Evolutionary conservation across 2,113 vertebrate species (phyloP).

Genomic region (Psephotus haematonotus): DNA sequence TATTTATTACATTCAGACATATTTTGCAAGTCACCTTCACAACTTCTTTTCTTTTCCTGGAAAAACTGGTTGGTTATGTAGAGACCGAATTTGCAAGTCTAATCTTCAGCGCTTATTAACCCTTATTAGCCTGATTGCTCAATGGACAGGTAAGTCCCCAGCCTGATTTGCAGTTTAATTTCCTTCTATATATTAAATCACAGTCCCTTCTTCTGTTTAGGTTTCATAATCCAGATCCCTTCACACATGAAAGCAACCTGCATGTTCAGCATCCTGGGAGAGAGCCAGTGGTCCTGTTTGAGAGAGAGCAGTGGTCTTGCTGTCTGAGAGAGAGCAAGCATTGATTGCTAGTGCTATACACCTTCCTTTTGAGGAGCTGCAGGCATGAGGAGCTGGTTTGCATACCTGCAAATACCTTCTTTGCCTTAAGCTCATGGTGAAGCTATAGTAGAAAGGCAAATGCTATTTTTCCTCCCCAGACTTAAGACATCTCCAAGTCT

Average conservation of each 20-base stretch:
- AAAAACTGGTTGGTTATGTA: slow-evolving; percentile 52
- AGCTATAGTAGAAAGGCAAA: not conserved
- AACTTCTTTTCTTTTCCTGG: slow-evolving; percentile 46
- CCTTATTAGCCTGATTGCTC: slow-evolving; percentile 8
- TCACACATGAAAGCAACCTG: not conserved
- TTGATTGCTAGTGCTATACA: not conserved
- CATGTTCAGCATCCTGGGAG: not conserved
- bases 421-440: not conserved
- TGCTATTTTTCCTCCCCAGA: not conserved
- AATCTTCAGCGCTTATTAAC: slow-evolving; percentile 30
- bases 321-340: not conserved
- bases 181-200: not conserved
- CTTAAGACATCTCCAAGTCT: not conserved
- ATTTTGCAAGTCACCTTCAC: slow-evolving; percentile 68
- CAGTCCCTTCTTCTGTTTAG: not conserved
- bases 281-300: not conserved
- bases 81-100: slow-evolving; percentile 49
- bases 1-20: slow-evolving; percentile 33
- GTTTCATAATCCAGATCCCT: not conserved
- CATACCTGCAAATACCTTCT: not conserved
- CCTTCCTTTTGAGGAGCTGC: not conserved
- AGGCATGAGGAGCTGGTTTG: not conserved
- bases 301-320: not conserved
- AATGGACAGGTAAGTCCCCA: not conserved
- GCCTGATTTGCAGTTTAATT: not conserved